Evolutionary conservation across 2,888 invertebrate genomes (phyloP).

Genomic region (Cantharis rufa): DNA sequence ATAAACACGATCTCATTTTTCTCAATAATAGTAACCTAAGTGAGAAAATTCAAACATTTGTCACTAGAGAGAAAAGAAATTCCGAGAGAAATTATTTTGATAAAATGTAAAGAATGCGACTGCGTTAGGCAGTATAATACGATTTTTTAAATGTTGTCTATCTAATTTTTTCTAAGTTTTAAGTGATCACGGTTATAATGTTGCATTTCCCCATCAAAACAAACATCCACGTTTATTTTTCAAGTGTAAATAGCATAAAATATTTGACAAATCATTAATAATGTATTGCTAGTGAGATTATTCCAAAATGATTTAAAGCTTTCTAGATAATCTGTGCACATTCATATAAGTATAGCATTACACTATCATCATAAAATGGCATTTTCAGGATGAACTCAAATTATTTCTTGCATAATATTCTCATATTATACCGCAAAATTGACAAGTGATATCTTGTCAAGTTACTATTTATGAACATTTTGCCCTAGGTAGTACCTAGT

Average conservation of each 20-base stretch:
- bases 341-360: not conserved
- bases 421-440: slow-evolving; percentile 1
- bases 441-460: slow-evolving; percentile 4
- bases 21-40: no score
- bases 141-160: no score
- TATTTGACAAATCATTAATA: not conserved
- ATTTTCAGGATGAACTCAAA: slow-evolving; percentile 1
- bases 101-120: no score
- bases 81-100: no score
- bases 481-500: not conserved
- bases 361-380: slow-evolving; percentile 1
- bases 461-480: slow-evolving; percentile 2
- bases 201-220: not conserved
- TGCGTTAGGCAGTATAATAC: no score
- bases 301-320: slow-evolving; percentile 7
- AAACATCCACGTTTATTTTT: not conserved
- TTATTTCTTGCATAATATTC: slow-evolving; percentile 7
- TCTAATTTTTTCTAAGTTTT: no score
- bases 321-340: not conserved
- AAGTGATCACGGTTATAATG: not conserved
- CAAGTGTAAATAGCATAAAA: not conserved
- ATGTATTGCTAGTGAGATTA: not conserved
- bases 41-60: no score
- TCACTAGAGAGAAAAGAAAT: no score
- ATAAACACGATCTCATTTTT: no score